These are phyloP conservation scores for Empidonax traillii DNA, from an alignment of 2,113 vertebrate genomes.

Conservation along the genomic window DNA sequence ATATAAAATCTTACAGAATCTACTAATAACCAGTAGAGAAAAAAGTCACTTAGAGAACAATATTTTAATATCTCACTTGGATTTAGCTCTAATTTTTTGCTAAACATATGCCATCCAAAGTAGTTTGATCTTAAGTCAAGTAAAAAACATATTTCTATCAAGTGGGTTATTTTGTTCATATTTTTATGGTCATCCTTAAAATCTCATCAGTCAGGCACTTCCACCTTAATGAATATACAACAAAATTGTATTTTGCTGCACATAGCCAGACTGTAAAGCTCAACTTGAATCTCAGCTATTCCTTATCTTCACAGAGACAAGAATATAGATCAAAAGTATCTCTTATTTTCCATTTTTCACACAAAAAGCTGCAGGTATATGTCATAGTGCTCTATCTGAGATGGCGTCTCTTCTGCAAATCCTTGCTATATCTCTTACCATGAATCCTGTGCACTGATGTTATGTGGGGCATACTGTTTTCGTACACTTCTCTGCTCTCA, in stretches of 20 bases:
- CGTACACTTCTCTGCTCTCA: conserved; percentile 84
- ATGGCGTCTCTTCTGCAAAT: not conserved
- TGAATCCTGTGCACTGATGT: conserved; percentile 85
- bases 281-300: not conserved
- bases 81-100: not conserved
- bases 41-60: not conserved
- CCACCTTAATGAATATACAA: not conserved
- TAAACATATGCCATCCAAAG: not conserved
- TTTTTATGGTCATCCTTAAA: not conserved
- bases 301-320: not conserved
- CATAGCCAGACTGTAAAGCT: not conserved
- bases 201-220: not conserved
- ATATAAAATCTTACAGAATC: not conserved
- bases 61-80: not conserved
- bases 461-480: conserved; percentile 85
- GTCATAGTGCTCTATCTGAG: not conserved
- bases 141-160: not conserved
- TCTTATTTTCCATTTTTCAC: not conserved
- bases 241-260: not conserved
- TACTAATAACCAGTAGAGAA: not conserved
- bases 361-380: not conserved
- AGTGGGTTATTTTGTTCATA: not conserved
- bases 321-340: not conserved
- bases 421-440: conserved; percentile 75
- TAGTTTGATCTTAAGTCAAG: not conserved